Evolutionary conservation across 2,113 vertebrate species (phyloP).

Genomic region (Anguilla japonica): DNA sequence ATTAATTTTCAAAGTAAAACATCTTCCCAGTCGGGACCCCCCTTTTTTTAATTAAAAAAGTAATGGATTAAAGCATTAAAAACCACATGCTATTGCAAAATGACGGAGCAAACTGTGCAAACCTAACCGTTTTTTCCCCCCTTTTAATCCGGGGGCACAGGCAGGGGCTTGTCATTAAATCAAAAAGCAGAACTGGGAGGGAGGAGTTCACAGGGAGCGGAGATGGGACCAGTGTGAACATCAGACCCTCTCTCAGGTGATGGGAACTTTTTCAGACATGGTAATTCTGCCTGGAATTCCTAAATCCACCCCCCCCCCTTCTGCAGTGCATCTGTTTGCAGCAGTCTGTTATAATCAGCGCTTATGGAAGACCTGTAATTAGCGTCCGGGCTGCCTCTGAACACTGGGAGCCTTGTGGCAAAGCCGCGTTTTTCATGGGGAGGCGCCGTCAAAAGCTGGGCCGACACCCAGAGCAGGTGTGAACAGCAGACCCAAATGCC

Average conservation of each 20-base stretch:
- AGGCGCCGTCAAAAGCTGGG: not conserved
- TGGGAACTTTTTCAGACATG: not conserved
- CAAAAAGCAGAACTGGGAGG: not conserved
- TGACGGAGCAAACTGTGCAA: not conserved
- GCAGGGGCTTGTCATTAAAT: not conserved
- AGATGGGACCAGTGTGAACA: not conserved
- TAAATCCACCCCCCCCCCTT: conserved; percentile 6
- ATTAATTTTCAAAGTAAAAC: not conserved
- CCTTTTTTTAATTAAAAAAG: not conserved
- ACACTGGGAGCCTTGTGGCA: not conserved
- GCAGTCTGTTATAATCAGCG: not conserved
- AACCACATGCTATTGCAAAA: not conserved
- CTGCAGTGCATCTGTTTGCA: not conserved
- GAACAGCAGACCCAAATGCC: not conserved
- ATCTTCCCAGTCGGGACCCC: not conserved
- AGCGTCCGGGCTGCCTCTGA: not conserved
- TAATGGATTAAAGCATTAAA: not conserved
- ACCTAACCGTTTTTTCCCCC: not conserved
- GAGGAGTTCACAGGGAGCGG: not conserved
- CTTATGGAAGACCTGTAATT: conserved; percentile 1
- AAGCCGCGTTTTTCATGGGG: not conserved
- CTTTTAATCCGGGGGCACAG: not conserved
- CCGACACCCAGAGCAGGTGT: not conserved
- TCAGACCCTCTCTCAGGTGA: not conserved
- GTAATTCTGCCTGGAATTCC: conserved; percentile 18